Base-by-base conservation (phyloP, 2,888 invertebrate species). In the Muscina levida region DNA sequence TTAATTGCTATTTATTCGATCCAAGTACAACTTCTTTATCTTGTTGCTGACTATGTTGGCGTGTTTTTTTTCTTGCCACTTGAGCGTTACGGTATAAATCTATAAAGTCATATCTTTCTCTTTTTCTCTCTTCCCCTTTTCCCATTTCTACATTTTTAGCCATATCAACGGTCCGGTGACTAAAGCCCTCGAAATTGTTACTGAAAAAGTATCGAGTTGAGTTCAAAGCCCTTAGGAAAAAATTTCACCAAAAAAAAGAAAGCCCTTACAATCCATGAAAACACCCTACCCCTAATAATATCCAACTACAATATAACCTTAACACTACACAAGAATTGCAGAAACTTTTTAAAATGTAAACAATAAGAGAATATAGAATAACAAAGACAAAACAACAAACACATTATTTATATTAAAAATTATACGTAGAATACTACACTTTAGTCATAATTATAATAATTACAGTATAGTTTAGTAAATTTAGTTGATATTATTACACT, bases 161-260 rank as follows among this genome's bases (percentile, higher is more conserved):
- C 90, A 90, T 90, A 87, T 90, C 90, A 90, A 89, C 90, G 89
- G 90, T 90, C 90, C 89, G 90, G 90, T 90, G 90, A 90, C 90
- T 90, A 89, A 88, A 88, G 86, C 86, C 84, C 82, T 48, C 72
- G 74, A 79, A 77, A 83, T 70, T 82, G 82, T 67, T 70, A 76
- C 39, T 62, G 83, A 82, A 80, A 79, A 83, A 83, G 83, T 85
- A 82, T 62, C 82, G 48, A 72, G 75, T 74, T 48, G 72, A 72
- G 74, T 77, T 75, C 57, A 68, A 68, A 67, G n/a, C 51, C 71
- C 59, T 71, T 66, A 53, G 57, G 11, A 22, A 19, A 65, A 56
- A n/a, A n/a, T n/a, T n/a, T n/a, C n/a, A 31, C 13, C 15, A 37
- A 51, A 72, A 22, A 72, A 73, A 31, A 44, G 31, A 56, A 71